phyloP scores from a whole-genome alignment of 92 coral and sea anemone species.

The Porites lobata region DNA sequence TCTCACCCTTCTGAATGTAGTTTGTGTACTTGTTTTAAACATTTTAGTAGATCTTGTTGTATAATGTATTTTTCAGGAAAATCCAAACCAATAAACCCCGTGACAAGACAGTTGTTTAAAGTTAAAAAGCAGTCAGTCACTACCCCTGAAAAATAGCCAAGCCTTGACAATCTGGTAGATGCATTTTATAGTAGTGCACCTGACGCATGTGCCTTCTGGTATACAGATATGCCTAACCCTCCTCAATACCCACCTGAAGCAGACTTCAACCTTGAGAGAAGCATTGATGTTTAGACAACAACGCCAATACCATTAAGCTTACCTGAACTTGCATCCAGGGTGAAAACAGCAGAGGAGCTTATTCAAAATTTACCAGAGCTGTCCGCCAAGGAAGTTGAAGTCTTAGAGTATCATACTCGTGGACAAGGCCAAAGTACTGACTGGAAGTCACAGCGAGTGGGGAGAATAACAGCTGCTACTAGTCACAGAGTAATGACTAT shows the following conservation, averaged over 20 bases:
- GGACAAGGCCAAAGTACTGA: constrained; percentile 62
- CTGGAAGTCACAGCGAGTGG: constrained; percentile 68
- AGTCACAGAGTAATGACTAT: constrained; percentile 64
- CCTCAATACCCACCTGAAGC: constrained; percentile 71
- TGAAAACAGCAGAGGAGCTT: not conserved
- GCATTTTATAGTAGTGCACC: constrained; percentile 57
- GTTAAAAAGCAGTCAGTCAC: not conserved
- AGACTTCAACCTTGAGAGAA: constrained; percentile 66
- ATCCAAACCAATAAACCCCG: no score
- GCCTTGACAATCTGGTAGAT: constrained; percentile 48
- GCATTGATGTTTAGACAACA: constrained; percentile 64
- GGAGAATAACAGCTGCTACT: constrained; percentile 72
- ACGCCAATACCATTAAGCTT: constrained; percentile 57
- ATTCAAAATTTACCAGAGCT: no score
- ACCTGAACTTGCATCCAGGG: constrained; percentile 51
- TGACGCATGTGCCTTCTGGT: constrained; percentile 62
- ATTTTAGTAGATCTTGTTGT: no score
- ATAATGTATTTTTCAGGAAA: no score
- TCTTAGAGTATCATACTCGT: not conserved
- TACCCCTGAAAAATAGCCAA: constrained; percentile 30
- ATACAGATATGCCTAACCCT: constrained; percentile 38
- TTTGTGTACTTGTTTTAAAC: no score
- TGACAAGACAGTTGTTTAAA: no score
- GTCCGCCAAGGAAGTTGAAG: no score
- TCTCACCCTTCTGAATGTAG: no score